A percentile compares a stretch with the other conserved stretches of the same genome.
These are phyloP conservation scores for Xyrauchen texanus DNA, from an alignment of 2,113 vertebrate genomes.

Conservation along the genomic window DNA sequence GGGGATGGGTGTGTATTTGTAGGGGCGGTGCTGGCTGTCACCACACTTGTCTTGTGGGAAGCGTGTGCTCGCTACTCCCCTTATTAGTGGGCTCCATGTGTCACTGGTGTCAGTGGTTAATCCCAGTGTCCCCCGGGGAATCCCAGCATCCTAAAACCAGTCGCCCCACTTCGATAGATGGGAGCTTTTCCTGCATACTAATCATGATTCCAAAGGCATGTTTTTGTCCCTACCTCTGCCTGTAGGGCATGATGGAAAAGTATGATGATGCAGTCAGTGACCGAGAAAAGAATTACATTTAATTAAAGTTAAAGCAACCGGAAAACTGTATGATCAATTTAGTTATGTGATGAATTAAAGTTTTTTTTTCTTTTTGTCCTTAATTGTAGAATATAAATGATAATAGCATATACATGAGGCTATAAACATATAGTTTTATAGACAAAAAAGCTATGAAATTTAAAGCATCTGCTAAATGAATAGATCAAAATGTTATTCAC, in stretches of 20 bases:
- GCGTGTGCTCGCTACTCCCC: conserved; percentile 52
- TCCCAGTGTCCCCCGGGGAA: conserved; percentile 62
- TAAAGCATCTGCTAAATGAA: background rate
- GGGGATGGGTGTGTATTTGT: conserved; percentile 51
- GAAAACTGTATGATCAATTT: background rate
- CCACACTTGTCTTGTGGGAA: conserved; percentile 56
- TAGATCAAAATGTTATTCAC: conserved; percentile 53
- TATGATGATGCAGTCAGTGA: conserved; percentile 65
- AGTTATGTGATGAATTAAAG: background rate
- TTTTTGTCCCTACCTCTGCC: conserved; percentile 48
- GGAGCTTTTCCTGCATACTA: conserved; percentile 76
- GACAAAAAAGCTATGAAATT: background rate
- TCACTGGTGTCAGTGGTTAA: conserved; percentile 78
- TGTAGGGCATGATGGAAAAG: conserved; percentile 52
- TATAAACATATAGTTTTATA: background rate
- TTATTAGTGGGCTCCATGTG: conserved; percentile 77
- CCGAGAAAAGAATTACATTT: conserved; percentile 50
- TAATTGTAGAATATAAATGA: background rate
- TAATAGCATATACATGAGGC: too few relatives aligned
- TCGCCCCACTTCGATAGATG: conserved; percentile 73
- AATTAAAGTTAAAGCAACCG: background rate
- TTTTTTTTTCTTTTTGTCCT: background rate
- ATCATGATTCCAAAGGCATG: conserved; percentile 70
- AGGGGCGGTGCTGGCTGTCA: conserved; percentile 49
- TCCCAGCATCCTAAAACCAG: conserved; percentile 60